Evolutionary conservation across 1,140 invertebrate species (phyloP), one percentile per base, ranked within the genome.

Genomic region (Drosophila littoralis): DNA sequence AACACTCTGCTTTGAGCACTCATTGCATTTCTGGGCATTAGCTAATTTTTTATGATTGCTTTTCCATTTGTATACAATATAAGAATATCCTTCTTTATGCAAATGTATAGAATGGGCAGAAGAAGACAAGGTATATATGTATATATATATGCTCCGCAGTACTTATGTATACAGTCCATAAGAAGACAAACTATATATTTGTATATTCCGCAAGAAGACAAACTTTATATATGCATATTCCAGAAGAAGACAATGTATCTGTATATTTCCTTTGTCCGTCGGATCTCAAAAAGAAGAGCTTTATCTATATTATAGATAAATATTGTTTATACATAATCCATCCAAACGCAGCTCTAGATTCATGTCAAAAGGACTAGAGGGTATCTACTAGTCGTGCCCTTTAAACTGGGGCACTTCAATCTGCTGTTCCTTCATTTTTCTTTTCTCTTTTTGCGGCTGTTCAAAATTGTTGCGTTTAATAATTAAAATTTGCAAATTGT

Each of bases 401-500:
- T 6, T 10, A n/a, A 42, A 13, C 40, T 42, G n/a, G 40, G n/a
- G 6, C 40, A 13, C 7, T 17, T 45, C 4, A 13, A 17, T 45
- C 17, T 17, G 8, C 9, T 46, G 8, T 17, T 17, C 4, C 22
- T 28, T 28, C 4, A 28, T 5, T 5, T 28, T 46, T 52, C 13
- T 28, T 52, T 12, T 64, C 35, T 15, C 9, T 38, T 42, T 33
- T 38, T 33, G 48, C 28, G 45, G 33, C 22, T 42, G 33, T 36
- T 28, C 4, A 48, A 60, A 60, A 40, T 66, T 51, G 13, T 54
- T 63, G 36, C 51, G 60, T 77, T 77, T 63, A 61, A 77, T 74
- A 78, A 77, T 22, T 76, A 68, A 74, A 81, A 77, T 66, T 74
- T 58, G 75, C 60, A 57, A 82, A 79, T 79, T 82, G 71, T 82